A percentile compares a stretch with the other conserved stretches of the same genome.
Evolutionary conservation across 2,797 vertebrate species (phyloP).

Genomic region (Lacerta agilis): DNA sequence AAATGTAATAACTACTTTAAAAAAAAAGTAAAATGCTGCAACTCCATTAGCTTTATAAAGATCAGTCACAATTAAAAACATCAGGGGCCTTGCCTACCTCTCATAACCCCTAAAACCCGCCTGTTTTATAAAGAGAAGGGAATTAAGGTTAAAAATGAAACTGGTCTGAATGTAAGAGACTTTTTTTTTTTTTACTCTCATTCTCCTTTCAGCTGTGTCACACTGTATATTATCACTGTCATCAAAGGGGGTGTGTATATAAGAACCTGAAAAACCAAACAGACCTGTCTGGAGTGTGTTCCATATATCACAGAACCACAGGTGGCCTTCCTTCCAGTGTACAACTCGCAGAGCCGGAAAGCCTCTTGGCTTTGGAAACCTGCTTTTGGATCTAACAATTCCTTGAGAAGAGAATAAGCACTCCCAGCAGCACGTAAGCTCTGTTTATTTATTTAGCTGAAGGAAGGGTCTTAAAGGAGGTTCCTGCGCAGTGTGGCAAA

Average conservation of each 20-base stretch:
- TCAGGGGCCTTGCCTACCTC: neutral
- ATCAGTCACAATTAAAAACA: neutral
- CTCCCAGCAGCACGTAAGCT: conserved; percentile 70
- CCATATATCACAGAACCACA: conserved; percentile 70
- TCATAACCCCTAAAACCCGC: neutral
- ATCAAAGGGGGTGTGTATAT: conserved; percentile 74
- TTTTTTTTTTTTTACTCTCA: conserved; percentile 13
- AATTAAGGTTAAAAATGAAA: conserved; percentile 59
- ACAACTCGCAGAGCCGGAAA: conserved; percentile 45
- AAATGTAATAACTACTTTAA: neutral
- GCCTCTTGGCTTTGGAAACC: conserved; percentile 56
- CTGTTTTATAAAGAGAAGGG: neutral
- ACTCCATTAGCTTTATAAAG: neutral
- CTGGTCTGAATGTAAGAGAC: conserved; percentile 52
- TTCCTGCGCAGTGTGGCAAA: neutral
- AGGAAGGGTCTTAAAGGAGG: conserved; percentile 37
- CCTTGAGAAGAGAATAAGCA: conserved; percentile 39
- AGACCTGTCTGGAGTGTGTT: conserved; percentile 74
- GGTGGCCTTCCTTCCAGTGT: conserved; percentile 69
- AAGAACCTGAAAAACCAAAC: conserved; percentile 79
- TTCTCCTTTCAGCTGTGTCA: conserved; percentile 45
- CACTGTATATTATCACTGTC: conserved; percentile 67
- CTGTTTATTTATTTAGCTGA: conserved; percentile 63
- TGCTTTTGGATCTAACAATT: conserved; percentile 59
- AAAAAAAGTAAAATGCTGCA: neutral